Evolutionary conservation across 2,113 vertebrate genomes (phyloP).

Genomic region (Addax nasomaculatus): DNA sequence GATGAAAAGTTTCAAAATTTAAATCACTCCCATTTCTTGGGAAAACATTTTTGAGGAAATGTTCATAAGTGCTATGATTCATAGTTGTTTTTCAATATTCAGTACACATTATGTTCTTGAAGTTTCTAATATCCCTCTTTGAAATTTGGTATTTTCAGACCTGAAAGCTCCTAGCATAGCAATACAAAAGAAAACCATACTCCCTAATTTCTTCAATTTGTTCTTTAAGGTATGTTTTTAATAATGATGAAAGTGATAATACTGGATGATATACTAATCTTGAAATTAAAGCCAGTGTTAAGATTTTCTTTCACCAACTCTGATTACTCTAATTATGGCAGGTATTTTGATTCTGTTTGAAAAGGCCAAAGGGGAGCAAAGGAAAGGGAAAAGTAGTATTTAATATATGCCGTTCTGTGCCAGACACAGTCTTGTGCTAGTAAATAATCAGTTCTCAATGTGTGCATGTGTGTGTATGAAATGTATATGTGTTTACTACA

Average conservation of each 20-base stretch:
- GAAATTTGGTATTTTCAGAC: background rate
- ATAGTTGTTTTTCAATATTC: background rate
- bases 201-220: background rate
- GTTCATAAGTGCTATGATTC: background rate
- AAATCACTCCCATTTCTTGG: background rate
- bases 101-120: background rate
- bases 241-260: background rate
- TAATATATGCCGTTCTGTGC: background rate
- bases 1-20: background rate
- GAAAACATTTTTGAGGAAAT: conserved; percentile 24
- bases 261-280: background rate
- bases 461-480: background rate
- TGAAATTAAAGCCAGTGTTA: conserved; percentile 23
- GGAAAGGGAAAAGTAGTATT: background rate
- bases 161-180: background rate
- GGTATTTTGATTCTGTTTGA: conserved; percentile 12
- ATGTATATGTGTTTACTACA: background rate
- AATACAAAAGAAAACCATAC: conserved; percentile 9
- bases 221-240: background rate
- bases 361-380: background rate
- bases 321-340: background rate
- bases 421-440: background rate
- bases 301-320: background rate
- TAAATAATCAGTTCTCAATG: background rate
- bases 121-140: background rate